Conservation (phyloP, 1,140 invertebrate genomes). For the Lepidotrigona ventralis region DNA sequence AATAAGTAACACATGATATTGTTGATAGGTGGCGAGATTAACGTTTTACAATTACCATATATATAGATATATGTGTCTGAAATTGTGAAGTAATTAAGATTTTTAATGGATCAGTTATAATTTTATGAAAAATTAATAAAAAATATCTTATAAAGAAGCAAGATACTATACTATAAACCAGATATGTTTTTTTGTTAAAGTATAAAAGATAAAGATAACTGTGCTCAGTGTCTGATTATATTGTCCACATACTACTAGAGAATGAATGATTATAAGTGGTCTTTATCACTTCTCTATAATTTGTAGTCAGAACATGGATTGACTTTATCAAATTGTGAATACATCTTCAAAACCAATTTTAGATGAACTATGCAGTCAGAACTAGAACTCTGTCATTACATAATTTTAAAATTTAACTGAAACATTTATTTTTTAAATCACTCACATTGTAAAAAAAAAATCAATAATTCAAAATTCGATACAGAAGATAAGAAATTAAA, state of each 20-base stretch:
- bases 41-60: background rate
- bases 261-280: background rate
- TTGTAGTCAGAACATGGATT: background rate
- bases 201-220: background rate
- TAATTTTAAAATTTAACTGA: slow-evolving; percentile 2
- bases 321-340: background rate
- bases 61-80: background rate
- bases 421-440: background rate
- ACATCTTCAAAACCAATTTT: background rate
- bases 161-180: background rate
- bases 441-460: background rate
- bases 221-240: background rate
- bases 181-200: no score
- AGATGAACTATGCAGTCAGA: background rate
- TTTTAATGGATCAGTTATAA: background rate
- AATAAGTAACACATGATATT: background rate
- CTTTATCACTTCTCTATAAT: slow-evolving; percentile 9
- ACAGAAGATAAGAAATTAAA: background rate
- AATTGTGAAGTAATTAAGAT: background rate
- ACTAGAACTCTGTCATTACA: slow-evolving; percentile 14
- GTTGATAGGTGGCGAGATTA: background rate
- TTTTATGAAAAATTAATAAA: background rate
- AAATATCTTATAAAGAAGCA: no score
- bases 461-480: background rate
- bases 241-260: background rate